phyloP scores from a whole-genome alignment of 2,797 vertebrate species.

The Mormyrops attenuatus region DNA sequence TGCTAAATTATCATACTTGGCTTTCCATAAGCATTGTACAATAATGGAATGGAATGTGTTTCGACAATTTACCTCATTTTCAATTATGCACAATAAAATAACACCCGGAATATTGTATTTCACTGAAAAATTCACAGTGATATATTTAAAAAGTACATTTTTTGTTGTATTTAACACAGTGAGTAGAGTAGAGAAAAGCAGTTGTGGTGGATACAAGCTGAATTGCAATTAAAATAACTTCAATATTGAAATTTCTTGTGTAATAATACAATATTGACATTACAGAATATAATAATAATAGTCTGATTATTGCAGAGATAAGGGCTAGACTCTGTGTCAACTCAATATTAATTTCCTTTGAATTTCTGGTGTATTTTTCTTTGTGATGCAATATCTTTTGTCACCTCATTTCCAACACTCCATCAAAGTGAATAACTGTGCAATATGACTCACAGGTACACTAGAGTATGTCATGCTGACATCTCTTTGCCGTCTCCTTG shows the following conservation, averaged over 20 bases:
- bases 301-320: neutral
- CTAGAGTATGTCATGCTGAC: neutral
- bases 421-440: neutral
- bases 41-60: neutral
- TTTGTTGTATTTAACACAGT: neutral
- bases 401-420: neutral
- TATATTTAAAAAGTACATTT: neutral
- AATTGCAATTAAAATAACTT: neutral
- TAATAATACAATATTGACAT: neutral
- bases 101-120: neutral
- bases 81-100: constrained; percentile 1
- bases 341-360: neutral
- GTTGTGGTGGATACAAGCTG: neutral
- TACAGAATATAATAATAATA: neutral
- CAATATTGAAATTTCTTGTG: neutral
- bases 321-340: neutral
- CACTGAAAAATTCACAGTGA: neutral
- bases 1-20: neutral
- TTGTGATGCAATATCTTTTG: neutral
- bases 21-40: neutral
- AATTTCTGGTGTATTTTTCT: neutral
- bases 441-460: neutral
- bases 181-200: neutral
- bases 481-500: neutral
- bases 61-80: neutral